Conservation (phyloP, 2,797 vertebrate genomes). For the Brachyrhaphis roseni region DNA sequence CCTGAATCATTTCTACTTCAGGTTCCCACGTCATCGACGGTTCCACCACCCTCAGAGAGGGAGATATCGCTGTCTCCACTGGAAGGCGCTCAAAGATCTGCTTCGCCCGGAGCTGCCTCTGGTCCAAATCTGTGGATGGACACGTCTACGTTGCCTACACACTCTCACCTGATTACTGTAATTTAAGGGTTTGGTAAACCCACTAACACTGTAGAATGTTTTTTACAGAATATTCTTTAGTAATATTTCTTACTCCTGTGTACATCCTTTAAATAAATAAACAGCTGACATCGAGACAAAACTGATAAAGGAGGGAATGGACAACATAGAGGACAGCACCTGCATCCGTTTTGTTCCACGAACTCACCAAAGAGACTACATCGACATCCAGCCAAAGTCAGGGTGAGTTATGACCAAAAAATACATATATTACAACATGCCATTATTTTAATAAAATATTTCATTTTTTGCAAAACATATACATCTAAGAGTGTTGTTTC, state of each 20-base stretch:
- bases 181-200: conserved; percentile 12
- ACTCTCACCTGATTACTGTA: conserved; percentile 83
- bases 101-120: conserved; percentile 82
- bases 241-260: conserved; percentile 4
- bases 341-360: conserved; percentile 81
- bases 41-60: conserved; percentile 78
- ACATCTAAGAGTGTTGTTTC: not conserved
- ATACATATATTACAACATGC: conserved; percentile 20
- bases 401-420: conserved; percentile 68
- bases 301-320: conserved; percentile 78
- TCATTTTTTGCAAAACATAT: not conserved
- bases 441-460: not conserved
- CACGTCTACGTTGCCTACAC: conserved; percentile 83
- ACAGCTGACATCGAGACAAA: conserved; percentile 73
- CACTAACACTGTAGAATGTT: not conserved
- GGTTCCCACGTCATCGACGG: conserved; percentile 68
- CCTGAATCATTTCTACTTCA: conserved; percentile 35
- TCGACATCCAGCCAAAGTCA: conserved; percentile 81
- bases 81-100: conserved; percentile 81
- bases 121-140: conserved; percentile 86
- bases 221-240: conserved; percentile 4
- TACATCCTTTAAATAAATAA: conserved; percentile 3
- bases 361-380: conserved; percentile 81
- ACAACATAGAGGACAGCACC: conserved; percentile 76
- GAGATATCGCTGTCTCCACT: conserved; percentile 85